Base-by-base conservation (phyloP, 2,888 invertebrate species). In the Drymonia ruficornis region DNA sequence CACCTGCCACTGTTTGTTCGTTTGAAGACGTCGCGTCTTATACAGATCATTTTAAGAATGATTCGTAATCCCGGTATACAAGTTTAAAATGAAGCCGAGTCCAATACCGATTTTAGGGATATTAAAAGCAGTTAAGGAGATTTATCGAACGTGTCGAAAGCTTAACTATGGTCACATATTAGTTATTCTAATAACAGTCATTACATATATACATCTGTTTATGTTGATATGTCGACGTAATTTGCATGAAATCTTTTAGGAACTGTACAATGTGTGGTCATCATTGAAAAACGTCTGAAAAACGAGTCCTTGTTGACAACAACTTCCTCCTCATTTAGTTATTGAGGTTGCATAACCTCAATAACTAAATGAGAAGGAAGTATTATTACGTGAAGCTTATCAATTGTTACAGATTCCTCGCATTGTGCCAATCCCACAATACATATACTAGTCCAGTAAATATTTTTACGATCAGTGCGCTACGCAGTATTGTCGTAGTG, bases 1-100 rank as follows among this genome's bases (percentile, higher is more conserved):
- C 42, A 53, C 53, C 48, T 13, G 53, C 50, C 58, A 65, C 52
- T 58, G 54, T 66, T 55, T 45, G 54, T 58, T 53, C 49, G 57
- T 53, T 54, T 59, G 67, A 16, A 28, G 28, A 23, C 13, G 19
- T 19, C 19, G 2, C 16, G 16, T 16, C 40, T 15, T 40, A 11
- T 16, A 40, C 40, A 40, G 11, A 15, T 16, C 3, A 16, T 38
- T 9, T 11, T 40, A 16, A 8, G 9, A 40, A 16, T 15, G 15
- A 15, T 40, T 40, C 8, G 40, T 40, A 40, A 40, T 40, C 40
- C n/a, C 40, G 16, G 9, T 16, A 40, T 40, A 23, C 23, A 7
- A 23, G 23, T 2, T 23, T 23, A 23, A n/a, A n/a, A n/a, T n/a
- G n/a, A n/a, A n/a, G n/a, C n/a, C 3, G 23, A 23, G 23, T 23